Evolutionary conservation across 2,888 invertebrate genomes (phyloP).

Genomic region (Plemyria rubiginata): DNA sequence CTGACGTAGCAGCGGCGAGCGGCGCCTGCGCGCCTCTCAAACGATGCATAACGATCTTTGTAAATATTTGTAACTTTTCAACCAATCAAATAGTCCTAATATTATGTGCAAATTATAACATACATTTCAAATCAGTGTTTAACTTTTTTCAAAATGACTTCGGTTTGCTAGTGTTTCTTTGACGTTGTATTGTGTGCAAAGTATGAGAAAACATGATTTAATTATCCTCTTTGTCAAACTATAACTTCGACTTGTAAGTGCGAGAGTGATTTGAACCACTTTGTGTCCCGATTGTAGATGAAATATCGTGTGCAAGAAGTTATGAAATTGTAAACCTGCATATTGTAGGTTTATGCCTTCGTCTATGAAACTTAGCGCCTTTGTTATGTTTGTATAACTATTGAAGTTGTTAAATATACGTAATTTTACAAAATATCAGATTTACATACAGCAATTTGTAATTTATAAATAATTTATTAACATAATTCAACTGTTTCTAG

Average conservation of each 20-base stretch:
- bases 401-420: conserved; percentile 45
- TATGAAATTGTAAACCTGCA: conserved; percentile 66
- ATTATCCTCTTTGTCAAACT: conserved; percentile 63
- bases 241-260: conserved; percentile 62
- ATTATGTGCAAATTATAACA: conserved; percentile 56
- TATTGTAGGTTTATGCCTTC: conserved; percentile 73
- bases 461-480: conserved; percentile 14
- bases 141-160: conserved; percentile 66
- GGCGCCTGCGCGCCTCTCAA: conserved; percentile 70
- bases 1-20: conserved; percentile 93
- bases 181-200: conserved; percentile 70
- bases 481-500: conserved; percentile 15
- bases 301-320: conserved; percentile 65
- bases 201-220: conserved; percentile 59
- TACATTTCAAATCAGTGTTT: conserved; percentile 47
- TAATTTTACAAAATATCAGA: conserved; percentile 39
- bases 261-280: conserved; percentile 66
- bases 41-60: conserved; percentile 56
- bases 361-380: conserved; percentile 55
- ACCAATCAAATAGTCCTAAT: conserved; percentile 64
- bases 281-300: conserved; percentile 64
- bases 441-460: conserved; percentile 18
- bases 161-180: conserved; percentile 77
- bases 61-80: conserved; percentile 70
- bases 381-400: conserved; percentile 47